Percentiles rank a stretch among this genome's conserved stretches.
Evolutionary conservation across 2,888 invertebrate genomes (phyloP).

Genomic region (Agrochola macilenta): DNA sequence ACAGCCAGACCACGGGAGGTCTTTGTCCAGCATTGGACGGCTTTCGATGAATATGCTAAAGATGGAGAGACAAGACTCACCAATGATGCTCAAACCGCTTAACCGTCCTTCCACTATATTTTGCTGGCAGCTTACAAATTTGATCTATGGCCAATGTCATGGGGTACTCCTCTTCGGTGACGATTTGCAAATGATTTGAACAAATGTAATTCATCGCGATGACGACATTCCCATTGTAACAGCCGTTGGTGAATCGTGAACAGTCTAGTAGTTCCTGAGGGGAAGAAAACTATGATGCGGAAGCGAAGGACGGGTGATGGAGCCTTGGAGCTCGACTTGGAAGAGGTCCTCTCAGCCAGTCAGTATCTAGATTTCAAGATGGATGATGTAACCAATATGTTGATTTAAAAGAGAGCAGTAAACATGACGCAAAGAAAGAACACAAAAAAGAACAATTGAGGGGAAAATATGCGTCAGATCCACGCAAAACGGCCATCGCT

Average conservation of each 20-base stretch:
- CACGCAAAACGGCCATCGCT: too few species aligned
- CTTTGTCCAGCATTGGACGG: background rate
- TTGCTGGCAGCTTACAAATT: conserved; percentile 28
- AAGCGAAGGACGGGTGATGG: background rate
- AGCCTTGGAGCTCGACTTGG: background rate
- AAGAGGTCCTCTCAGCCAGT: background rate
- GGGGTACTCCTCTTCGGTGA: conserved; percentile 70
- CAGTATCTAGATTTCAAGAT: background rate
- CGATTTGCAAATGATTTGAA: background rate
- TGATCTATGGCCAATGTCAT: conserved; percentile 53
- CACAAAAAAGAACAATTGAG: too few species aligned
- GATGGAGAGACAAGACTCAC: conserved; percentile 21
- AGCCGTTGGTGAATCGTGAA: conserved; percentile 1
- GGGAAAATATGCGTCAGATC: too few species aligned
- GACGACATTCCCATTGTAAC: conserved; percentile 53
- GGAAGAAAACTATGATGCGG: background rate
- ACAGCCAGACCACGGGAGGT: background rate
- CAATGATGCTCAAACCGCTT: conserved; percentile 5
- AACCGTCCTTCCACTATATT: conserved; percentile 29
- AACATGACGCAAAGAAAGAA: too few species aligned
- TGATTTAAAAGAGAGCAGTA: background rate
- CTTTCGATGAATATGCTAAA: background rate
- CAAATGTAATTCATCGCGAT: conserved; percentile 61
- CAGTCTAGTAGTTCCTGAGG: conserved; percentile 75
- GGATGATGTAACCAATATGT: background rate